Percentiles rank a stretch among this genome's conserved stretches.
Conservation (phyloP, 2,113 vertebrate genomes). For the Hystrix cristata region DNA sequence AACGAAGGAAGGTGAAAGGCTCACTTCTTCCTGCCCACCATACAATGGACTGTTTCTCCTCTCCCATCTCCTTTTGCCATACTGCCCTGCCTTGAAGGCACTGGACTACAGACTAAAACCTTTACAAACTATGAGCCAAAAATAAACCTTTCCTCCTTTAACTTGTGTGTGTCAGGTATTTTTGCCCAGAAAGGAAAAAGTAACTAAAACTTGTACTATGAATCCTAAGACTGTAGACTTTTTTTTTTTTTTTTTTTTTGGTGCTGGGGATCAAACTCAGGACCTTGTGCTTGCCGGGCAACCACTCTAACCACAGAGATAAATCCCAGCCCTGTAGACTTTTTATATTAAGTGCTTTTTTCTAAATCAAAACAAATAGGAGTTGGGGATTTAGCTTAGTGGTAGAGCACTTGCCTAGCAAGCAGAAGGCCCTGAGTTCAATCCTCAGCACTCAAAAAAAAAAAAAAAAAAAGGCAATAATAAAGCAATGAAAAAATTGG, state of each 20-base stretch:
- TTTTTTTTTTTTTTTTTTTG: too few species aligned
- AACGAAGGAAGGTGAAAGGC: background rate
- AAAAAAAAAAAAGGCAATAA: background rate
- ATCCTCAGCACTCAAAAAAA: too few species aligned
- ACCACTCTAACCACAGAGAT: too few species aligned
- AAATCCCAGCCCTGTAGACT: background rate
- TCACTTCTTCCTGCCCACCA: background rate
- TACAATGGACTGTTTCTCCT: background rate
- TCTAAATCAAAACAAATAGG: background rate
- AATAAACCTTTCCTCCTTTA: background rate
- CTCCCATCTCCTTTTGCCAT: background rate
- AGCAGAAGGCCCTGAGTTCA: too few species aligned
- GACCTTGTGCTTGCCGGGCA: too few species aligned
- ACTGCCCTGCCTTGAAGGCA: background rate
- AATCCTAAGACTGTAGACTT: background rate
- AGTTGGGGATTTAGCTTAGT: too few species aligned
- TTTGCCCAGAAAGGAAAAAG: background rate
- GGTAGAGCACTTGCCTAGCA: too few species aligned
- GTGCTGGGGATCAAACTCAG: too few species aligned
- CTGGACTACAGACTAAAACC: background rate
- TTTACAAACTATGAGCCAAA: background rate
- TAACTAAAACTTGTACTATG: background rate
- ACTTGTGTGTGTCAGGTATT: background rate
- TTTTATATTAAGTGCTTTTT: background rate
- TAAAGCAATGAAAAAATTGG: background rate